Evolutionary conservation across 2,797 vertebrate genomes (phyloP), one percentile per base, ranked within the genome.

Genomic region (Anguilla obscura): DNA sequence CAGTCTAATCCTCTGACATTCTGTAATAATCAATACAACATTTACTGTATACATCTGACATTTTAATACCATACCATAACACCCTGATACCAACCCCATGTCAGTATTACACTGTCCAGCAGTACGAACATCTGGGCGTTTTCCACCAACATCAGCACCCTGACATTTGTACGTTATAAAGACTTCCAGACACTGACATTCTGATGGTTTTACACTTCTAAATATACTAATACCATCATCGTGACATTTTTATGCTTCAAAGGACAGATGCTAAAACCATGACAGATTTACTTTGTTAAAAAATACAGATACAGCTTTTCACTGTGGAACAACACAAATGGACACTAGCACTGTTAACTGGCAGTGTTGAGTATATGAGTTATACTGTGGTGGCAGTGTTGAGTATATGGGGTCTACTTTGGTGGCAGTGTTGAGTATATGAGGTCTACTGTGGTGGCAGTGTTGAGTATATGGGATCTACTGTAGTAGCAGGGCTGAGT

Each of bases 21-120:
- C 83, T 90, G 92, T 92, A 90, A 52, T 88, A 85, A 87, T 92
- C 90, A 85, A 92, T 92, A 90, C 91, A 92, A 90, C 40, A 45
- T 48, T 50, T 30, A 84, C 21, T 45, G 40, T 45, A 45, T 45
- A 52, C 82, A 63, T 48, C 9, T 54, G 82, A 54, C 24, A 84
- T 27, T 45, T 54, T 80, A 84, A 36, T 69, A 16, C 80, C 48
- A 91, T 90, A 92, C 89, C 40, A 45, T 71, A 92, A 91, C 85
- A 54, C 87, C 56, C 88, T 87, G 92, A 90, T 92, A 87, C 90
- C 1, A 80, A 66, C 71, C 86, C 90, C 91, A 90, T 89, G 80
- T 3, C 48, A 90, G 92, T 89, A 85, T 80, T 48, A 92, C 91
- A 91, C 92, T 89, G 90, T 76, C 63, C 86, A 90, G 89, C 92